These are phyloP conservation scores for Eulemur albifrons DNA, from an alignment of 2,797 vertebrate genomes.

Conservation along the genomic window DNA sequence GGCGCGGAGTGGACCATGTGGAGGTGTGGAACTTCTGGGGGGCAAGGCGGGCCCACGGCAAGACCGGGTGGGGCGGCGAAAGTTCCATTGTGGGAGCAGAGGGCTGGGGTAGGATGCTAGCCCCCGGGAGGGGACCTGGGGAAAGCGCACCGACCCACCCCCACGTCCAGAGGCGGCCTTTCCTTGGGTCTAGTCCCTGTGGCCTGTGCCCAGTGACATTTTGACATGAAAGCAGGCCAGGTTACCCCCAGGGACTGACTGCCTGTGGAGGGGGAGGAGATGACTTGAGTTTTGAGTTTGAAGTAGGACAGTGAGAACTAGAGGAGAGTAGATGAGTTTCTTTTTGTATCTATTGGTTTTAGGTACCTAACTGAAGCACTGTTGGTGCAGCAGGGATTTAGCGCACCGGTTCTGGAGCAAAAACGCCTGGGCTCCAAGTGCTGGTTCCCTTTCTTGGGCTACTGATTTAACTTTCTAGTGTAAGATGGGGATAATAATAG, in stretches of 20 bases:
- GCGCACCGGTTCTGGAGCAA: neutral
- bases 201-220: neutral
- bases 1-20: neutral
- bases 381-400: neutral
- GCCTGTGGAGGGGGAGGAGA: neutral
- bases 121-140: rapidly evolving
- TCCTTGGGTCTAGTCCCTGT: rapidly evolving
- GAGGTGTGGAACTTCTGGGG: neutral
- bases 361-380: neutral
- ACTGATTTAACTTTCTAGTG: neutral
- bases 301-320: neutral
- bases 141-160: neutral
- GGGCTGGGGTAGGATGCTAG: neutral
- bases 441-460: neutral
- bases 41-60: rapidly evolving
- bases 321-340: neutral
- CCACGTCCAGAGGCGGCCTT: no score
- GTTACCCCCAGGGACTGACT: neutral
- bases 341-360: neutral
- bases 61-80: neutral
- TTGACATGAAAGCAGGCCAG: neutral
- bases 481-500: neutral
- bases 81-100: neutral
- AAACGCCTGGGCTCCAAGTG: neutral
- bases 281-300: neutral